Percentiles rank a stretch among this genome's conserved stretches.
phyloP scores from a whole-genome alignment of 2,113 vertebrate species.

The Collichthys lucidus region DNA sequence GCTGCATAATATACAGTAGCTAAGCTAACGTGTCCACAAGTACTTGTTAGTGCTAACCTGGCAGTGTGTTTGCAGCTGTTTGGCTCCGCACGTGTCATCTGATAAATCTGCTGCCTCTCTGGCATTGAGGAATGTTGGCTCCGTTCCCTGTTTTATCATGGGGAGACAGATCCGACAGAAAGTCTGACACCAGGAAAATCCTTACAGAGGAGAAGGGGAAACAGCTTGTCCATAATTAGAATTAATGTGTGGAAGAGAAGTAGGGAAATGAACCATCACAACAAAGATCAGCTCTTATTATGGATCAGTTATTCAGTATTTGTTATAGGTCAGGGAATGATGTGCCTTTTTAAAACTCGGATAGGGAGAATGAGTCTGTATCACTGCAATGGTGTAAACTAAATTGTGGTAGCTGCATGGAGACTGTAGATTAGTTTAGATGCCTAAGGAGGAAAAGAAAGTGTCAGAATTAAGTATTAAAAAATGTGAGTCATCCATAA shows the following conservation, averaged over 20 bases:
- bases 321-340: conserved; percentile 45
- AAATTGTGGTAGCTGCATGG: neutral
- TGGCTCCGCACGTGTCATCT: conserved; percentile 57
- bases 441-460: conserved; percentile 20
- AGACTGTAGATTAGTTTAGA: conserved; percentile 5
- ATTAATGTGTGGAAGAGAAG: conserved; percentile 68
- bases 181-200: conserved; percentile 50
- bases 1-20: neutral
- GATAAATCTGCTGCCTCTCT: conserved; percentile 63
- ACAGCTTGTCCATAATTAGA: conserved; percentile 73
- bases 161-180: conserved; percentile 47
- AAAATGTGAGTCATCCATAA: conserved; percentile 30
- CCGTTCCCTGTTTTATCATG: conserved; percentile 54
- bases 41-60: conserved; percentile 48
- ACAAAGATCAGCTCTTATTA: conserved; percentile 66
- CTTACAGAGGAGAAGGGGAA: conserved; percentile 59
- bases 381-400: neutral
- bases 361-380: conserved; percentile 4
- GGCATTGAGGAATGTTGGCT: conserved; percentile 59
- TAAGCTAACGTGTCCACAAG: conserved; percentile 39
- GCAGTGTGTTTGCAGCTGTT: conserved; percentile 63
- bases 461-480: conserved; percentile 18
- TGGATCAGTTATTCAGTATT: conserved; percentile 49
- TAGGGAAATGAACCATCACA: conserved; percentile 66
- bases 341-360: conserved; percentile 13